phyloP scores from a whole-genome alignment of 2,113 vertebrate species.

The Jacana jacana region DNA sequence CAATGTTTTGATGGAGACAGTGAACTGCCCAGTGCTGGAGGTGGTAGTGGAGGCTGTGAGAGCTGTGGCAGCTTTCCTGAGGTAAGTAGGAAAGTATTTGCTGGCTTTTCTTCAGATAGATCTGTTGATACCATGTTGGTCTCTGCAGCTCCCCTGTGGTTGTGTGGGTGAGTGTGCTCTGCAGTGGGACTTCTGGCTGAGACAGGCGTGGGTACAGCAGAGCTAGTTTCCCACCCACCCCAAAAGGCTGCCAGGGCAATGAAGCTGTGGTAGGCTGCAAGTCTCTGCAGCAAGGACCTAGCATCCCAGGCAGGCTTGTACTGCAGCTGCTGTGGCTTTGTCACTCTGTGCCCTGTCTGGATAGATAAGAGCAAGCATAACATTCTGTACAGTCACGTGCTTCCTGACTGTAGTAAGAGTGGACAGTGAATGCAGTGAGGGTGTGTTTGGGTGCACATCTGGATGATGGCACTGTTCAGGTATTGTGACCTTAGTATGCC shows the following conservation, averaged over 20 bases:
- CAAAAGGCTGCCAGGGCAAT: background rate
- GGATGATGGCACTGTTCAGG: background rate
- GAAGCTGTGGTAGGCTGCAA: background rate
- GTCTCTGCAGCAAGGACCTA: background rate
- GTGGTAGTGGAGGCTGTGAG: slow-evolving; percentile 81
- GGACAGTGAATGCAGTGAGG: background rate
- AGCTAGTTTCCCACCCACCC: background rate
- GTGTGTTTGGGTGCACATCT: background rate
- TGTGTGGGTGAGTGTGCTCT: slow-evolving; percentile 20
- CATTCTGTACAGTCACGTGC: background rate
- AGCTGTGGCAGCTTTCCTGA: slow-evolving; percentile 82
- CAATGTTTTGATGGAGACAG: slow-evolving; percentile 75
- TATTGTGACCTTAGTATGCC: background rate
- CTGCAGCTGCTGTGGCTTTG: background rate
- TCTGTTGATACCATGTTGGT: background rate
- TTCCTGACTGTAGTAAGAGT: background rate
- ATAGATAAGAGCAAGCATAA: background rate
- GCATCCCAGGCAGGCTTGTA: background rate
- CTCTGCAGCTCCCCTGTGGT: background rate
- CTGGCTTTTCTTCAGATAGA: background rate
- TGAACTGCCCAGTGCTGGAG: slow-evolving; percentile 81
- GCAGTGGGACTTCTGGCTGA: slow-evolving; percentile 17
- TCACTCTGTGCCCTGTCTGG: background rate
- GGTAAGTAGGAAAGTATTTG: slow-evolving; percentile 70
- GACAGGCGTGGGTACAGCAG: background rate